A percentile compares a stretch with the other conserved stretches of the same genome.
phyloP scores from a whole-genome alignment of 2,888 invertebrate species.

The Callosobruchus maculatus region DNA sequence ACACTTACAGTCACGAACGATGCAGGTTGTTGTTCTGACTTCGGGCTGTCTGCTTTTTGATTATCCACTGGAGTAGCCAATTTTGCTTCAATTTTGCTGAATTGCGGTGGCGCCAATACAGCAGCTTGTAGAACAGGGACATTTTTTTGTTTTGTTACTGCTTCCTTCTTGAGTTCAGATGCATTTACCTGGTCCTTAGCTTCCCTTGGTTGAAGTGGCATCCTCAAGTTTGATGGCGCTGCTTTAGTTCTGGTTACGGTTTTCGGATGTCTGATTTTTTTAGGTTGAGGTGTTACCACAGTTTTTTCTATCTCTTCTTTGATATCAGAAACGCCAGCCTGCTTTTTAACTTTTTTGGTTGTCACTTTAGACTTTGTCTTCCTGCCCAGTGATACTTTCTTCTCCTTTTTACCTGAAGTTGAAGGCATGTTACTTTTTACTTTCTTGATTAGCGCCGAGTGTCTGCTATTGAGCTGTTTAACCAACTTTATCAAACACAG shows the following conservation, averaged over 20 bases:
- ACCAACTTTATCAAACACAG: constrained; percentile 31
- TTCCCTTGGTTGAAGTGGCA: background rate
- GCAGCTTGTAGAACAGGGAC: background rate
- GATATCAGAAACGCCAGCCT: background rate
- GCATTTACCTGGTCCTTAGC: background rate
- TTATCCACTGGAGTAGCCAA: no score
- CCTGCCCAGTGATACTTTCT: background rate
- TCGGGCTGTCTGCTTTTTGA: no score
- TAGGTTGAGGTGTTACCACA: background rate
- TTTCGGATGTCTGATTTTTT: background rate
- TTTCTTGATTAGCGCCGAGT: constrained; percentile 15
- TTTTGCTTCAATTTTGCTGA: no score
- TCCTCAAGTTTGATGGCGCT: background rate
- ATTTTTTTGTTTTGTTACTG: background rate
- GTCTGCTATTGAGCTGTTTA: constrained; percentile 6
- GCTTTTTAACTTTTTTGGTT: background rate
- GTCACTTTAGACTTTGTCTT: constrained; percentile 1
- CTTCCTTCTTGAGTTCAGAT: background rate
- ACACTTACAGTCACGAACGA: background rate
- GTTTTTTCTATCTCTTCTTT: background rate
- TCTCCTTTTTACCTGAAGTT: background rate
- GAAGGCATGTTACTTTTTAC: background rate
- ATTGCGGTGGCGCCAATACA: background rate
- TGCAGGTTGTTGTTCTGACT: background rate
- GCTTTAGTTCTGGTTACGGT: background rate